Conservation (phyloP, 2,797 vertebrate genomes). For the Anomalospiza imberbis region DNA sequence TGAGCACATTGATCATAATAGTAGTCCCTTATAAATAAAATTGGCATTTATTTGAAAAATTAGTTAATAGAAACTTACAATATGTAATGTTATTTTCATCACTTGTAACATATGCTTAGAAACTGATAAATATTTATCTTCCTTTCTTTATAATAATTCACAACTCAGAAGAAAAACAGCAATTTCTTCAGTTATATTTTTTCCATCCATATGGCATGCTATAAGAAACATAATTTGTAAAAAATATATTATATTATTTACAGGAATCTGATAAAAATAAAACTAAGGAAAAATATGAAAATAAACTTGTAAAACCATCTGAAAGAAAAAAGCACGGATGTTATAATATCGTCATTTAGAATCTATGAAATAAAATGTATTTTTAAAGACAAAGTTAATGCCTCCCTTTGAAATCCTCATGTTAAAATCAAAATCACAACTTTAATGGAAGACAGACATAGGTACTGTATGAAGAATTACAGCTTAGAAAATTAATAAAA, state of each 20-base stretch:
- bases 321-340: slow-evolving; percentile 60
- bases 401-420: slow-evolving; percentile 71
- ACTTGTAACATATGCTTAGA: slow-evolving; percentile 57
- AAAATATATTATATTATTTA: slow-evolving; percentile 62
- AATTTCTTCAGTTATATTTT: slow-evolving; percentile 54
- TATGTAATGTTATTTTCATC: slow-evolving; percentile 33
- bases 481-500: slow-evolving; percentile 88
- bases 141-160: slow-evolving; percentile 37
- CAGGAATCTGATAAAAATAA: slow-evolving; percentile 52
- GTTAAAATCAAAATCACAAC: slow-evolving; percentile 78
- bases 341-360: slow-evolving; percentile 67
- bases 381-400: slow-evolving; percentile 73
- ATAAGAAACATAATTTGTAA: slow-evolving; percentile 20
- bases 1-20: slow-evolving; percentile 13
- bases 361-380: slow-evolving; percentile 68
- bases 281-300: slow-evolving; percentile 50
- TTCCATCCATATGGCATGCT: not conserved
- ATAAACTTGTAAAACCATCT: slow-evolving; percentile 54
- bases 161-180: slow-evolving; percentile 40
- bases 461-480: slow-evolving; percentile 75
- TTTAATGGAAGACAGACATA: slow-evolving; percentile 77
- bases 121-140: slow-evolving; percentile 66
- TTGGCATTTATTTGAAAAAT: slow-evolving; percentile 57
- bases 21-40: slow-evolving; percentile 52
- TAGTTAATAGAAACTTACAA: slow-evolving; percentile 37